Conservation (phyloP, 2,797 vertebrate genomes). For the Propithecus perrieri region DNA sequence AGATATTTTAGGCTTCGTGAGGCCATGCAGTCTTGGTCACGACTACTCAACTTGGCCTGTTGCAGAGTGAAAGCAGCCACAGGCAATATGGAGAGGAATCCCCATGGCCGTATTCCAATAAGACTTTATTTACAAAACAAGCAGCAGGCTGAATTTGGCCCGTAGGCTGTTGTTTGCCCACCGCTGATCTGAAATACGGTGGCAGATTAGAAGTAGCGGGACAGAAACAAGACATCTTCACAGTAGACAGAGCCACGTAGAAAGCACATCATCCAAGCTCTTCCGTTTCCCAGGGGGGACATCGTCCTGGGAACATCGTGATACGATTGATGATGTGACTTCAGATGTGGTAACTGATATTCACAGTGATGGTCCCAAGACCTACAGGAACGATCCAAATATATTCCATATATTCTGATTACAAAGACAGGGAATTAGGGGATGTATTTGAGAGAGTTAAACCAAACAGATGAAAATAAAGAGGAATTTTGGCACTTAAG, state of each 20-base stretch:
- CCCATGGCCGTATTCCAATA: background rate
- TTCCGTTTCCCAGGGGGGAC: background rate
- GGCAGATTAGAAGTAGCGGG: background rate
- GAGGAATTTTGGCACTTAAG: background rate
- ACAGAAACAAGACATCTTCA: background rate
- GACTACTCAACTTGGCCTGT: background rate
- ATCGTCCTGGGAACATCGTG: background rate
- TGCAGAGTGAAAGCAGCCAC: background rate
- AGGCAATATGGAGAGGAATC: background rate
- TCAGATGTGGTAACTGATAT: background rate
- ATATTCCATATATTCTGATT: background rate
- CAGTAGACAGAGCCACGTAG: background rate
- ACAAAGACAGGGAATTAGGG: background rate
- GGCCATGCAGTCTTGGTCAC: background rate
- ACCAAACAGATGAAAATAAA: background rate
- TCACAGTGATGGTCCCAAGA: background rate
- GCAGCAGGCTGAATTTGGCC: background rate
- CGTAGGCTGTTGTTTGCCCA: background rate
- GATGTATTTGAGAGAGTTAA: background rate
- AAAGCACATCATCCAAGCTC: rapidly evolving
- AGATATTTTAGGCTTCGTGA: background rate
- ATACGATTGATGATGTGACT: background rate
- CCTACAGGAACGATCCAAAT: background rate
- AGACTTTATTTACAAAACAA: slow-evolving; percentile 46
- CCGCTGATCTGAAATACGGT: background rate